Base-by-base conservation (phyloP, 2,888 invertebrate genomes). In the Euzophera pinguis region DNA sequence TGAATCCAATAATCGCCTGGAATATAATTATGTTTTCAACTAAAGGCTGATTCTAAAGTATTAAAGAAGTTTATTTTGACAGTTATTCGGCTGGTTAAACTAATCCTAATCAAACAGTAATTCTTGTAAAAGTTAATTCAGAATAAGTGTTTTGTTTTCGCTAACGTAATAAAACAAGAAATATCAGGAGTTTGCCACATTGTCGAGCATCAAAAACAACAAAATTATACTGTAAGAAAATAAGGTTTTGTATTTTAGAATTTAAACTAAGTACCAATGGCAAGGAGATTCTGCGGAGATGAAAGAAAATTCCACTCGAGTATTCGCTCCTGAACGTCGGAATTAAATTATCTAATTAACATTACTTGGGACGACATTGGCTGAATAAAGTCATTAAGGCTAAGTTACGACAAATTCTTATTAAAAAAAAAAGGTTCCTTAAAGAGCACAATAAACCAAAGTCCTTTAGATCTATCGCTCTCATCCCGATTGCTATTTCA, bases 281-380 rank as follows among this genome's bases (percentile, higher is more conserved):
- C 16, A 39, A 16, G 39, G 14, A 12, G 13, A 13, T 13, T 6
- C 13, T 10, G 32, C 8, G n/a, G 9, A 57, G 53, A 52, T 56
- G 43, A 56, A 65, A 67, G 62, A 63, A 68, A 66, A 64, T 65
- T 69, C 59, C 58, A 59, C 60, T 61, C 53, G 65, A 69, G 66
- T 68, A 67, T 67, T 74, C 71, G 65, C 66, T 66, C 68, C 66
- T 68, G 66, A 73, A 70, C 64, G 72, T 69, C 68, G 60, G 69
- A 75, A 78, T 75, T 71, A 72, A 78, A 77, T 78, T 73, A 80
- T 74, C 64, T 78, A 77, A 78, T 79, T 81, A 80, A 75, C 74
- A 74, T 78, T 75, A 78, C 69, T 71, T 57, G 63, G 61, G 64
- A 54, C 64, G 67, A 69, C 71, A 73, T 69, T 63, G 73, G 69